These are phyloP conservation scores for Eleutherodactylus coqui DNA, from an alignment of 2,797 vertebrate genomes.

Conservation along the genomic window DNA sequence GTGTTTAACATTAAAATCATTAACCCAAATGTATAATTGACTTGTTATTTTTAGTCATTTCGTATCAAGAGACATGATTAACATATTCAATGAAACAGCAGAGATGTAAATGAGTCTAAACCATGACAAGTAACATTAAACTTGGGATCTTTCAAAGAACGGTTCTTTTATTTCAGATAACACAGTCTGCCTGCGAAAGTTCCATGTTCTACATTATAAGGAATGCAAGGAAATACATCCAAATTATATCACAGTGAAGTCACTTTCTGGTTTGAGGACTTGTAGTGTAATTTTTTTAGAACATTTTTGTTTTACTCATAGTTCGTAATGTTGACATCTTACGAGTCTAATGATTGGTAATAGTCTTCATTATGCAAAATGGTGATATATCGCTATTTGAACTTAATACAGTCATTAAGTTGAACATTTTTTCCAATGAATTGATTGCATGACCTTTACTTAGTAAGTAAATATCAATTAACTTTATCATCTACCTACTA, in stretches of 20 bases:
- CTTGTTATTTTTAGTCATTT: constrained; percentile 51
- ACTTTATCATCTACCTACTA: too few species aligned
- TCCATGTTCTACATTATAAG: neutral
- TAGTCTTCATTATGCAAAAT: too few species aligned
- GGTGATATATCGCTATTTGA: neutral
- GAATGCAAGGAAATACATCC: neutral
- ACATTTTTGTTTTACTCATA: neutral
- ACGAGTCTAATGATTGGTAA: neutral
- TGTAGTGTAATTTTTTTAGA: neutral
- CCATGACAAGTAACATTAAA: constrained; percentile 35
- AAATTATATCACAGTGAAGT: neutral
- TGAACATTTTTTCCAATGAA: too few species aligned
- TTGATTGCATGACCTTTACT: too few species aligned
- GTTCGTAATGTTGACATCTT: neutral
- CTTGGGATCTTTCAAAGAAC: constrained; percentile 19
- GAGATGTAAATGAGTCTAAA: constrained; percentile 55
- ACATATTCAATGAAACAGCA: constrained; percentile 42
- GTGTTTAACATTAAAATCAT: constrained; percentile 52
- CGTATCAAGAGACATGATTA: constrained; percentile 51
- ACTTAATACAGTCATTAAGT: neutral
- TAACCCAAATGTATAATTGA: constrained; percentile 53
- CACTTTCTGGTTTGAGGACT: neutral
- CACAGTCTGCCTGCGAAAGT: neutral
- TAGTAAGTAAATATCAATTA: too few species aligned
- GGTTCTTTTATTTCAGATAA: constrained; percentile 1